These are phyloP conservation scores for Argyresthia albistria DNA, from an alignment of 2,888 invertebrate genomes.

Conservation along the genomic window DNA sequence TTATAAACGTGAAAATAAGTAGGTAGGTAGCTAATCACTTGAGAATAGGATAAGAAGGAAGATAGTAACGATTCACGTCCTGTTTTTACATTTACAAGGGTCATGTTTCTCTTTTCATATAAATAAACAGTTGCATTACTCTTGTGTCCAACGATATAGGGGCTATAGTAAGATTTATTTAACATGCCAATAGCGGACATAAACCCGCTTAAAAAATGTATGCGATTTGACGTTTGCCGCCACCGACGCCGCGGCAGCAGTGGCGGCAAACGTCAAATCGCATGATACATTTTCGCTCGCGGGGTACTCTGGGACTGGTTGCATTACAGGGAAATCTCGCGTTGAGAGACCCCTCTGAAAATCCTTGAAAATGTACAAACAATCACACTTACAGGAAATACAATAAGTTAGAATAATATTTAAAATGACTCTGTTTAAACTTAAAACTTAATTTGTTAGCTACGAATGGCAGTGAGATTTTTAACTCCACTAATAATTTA, in stretches of 20 bases:
- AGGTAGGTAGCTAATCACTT: conserved; percentile 1
- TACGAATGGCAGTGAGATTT: conserved; percentile 27
- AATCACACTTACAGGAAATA: conserved; percentile 33
- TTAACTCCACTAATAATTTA: background rate
- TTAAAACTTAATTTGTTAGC: conserved; percentile 5
- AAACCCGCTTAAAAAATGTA: no score
- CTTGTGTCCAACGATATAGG: no score
- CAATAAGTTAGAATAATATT: conserved; percentile 28
- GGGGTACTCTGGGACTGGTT: no score
- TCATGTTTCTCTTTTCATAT: background rate
- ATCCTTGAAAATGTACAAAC: conserved; percentile 19
- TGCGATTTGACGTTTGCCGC: no score
- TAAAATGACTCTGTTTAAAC: conserved; percentile 17
- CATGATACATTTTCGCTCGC: no score
- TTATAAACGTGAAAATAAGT: no score
- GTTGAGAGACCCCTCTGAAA: no score
- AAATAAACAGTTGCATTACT: background rate
- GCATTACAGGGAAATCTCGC: no score
- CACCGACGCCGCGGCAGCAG: no score
- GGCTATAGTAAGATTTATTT: no score
- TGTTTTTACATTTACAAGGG: background rate
- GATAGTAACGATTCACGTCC: background rate
- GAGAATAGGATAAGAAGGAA: background rate
- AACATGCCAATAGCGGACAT: no score
- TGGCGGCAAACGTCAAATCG: no score